Evolutionary conservation across 2,888 invertebrate species (phyloP).

Genomic region (Sinelater perroti): DNA sequence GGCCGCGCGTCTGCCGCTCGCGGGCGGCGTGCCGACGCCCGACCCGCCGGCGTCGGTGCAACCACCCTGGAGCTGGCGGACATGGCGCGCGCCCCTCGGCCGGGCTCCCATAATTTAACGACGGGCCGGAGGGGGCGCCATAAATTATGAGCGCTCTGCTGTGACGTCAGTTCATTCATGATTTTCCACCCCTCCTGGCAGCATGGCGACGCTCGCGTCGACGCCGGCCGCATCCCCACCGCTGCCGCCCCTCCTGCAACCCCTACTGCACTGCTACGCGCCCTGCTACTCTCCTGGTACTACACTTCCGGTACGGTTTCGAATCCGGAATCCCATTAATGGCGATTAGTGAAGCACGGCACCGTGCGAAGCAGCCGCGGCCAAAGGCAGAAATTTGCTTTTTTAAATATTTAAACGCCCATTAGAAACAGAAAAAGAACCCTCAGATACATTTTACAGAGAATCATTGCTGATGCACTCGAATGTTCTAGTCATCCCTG

Average conservation of each 20-base stretch:
- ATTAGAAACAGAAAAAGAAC: too few species aligned
- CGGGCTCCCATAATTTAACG: too few species aligned
- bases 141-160: constrained; percentile 20
- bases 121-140: constrained; percentile 4
- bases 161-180: constrained; percentile 54
- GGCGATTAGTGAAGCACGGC: too few species aligned
- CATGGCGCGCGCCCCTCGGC: neutral
- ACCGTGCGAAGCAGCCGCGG: too few species aligned
- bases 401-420: too few species aligned
- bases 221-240: constrained; percentile 26
- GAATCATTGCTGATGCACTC: neutral
- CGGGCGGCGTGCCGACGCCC: too few species aligned
- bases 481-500: neutral
- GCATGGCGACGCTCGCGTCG: constrained; percentile 38
- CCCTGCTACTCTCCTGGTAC: constrained; percentile 40
- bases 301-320: constrained; percentile 38
- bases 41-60: constrained; percentile 18
- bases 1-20: too few species aligned
- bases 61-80: constrained; percentile 22
- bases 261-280: constrained; percentile 28
- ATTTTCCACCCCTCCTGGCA: constrained; percentile 44
- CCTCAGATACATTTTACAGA: too few species aligned
- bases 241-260: constrained; percentile 26
- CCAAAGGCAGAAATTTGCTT: too few species aligned
- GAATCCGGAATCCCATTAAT: constrained; percentile 8